Evolutionary conservation across 2,888 invertebrate genomes (phyloP).

Genomic region (Noctua janthina): DNA sequence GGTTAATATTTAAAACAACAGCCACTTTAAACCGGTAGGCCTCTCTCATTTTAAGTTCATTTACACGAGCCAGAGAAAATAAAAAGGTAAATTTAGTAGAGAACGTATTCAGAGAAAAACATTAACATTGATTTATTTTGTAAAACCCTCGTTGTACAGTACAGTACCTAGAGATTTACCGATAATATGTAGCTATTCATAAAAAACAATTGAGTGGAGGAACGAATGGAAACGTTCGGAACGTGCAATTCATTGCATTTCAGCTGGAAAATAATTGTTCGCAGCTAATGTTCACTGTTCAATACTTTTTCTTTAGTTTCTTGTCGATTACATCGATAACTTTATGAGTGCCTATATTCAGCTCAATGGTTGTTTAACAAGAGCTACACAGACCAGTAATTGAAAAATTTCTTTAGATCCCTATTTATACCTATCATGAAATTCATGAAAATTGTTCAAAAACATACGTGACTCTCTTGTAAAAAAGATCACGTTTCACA

Average conservation of each 20-base stretch:
- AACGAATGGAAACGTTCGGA: constrained; percentile 63
- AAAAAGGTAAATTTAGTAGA: constrained; percentile 35
- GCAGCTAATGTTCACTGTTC: constrained; percentile 66
- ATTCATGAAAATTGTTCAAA: constrained; percentile 16
- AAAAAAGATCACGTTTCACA: constrained; percentile 23
- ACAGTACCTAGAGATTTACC: constrained; percentile 45
- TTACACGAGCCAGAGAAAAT: constrained; percentile 29
- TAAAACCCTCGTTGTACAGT: constrained; percentile 56
- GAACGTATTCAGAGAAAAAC: constrained; percentile 48
- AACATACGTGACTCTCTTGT: background rate
- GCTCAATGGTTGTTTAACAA: constrained; percentile 26
- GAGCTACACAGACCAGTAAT: constrained; percentile 7
- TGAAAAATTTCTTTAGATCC: background rate
- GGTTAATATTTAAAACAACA: constrained; percentile 42
- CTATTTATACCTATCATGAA: constrained; percentile 24
- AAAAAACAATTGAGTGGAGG: constrained; percentile 60
- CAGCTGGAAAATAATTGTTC: constrained; percentile 71
- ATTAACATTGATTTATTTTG: constrained; percentile 65
- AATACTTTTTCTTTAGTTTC: constrained; percentile 64
- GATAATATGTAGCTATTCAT: constrained; percentile 62
- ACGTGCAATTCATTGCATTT: constrained; percentile 68
- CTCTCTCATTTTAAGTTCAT: constrained; percentile 31
- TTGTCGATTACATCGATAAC: constrained; percentile 52
- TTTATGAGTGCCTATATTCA: constrained; percentile 41
- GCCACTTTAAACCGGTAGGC: constrained; percentile 30